These are phyloP conservation scores for Rhipidura dahli DNA, from an alignment of 2,113 vertebrate genomes.

Conservation along the genomic window DNA sequence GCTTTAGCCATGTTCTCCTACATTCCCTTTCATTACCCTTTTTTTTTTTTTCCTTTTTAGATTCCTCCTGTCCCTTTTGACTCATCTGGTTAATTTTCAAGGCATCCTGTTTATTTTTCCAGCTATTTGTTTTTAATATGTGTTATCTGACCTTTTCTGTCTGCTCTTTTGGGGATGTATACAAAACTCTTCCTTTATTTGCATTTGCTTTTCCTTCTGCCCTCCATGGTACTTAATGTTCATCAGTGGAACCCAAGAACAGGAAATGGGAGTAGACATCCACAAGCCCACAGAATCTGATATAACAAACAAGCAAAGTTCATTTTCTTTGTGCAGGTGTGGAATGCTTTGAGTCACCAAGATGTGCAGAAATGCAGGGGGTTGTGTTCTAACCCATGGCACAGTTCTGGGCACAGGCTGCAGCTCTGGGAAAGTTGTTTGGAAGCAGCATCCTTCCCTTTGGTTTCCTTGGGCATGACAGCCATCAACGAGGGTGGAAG, in stretches of 20 bases:
- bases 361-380: background rate
- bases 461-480: background rate
- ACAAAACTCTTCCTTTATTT: slow-evolving; percentile 35
- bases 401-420: background rate
- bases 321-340: background rate
- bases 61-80: background rate
- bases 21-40: background rate
- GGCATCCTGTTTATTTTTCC: slow-evolving; percentile 26
- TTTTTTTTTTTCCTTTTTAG: background rate
- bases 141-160: slow-evolving; percentile 30
- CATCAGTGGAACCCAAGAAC: background rate
- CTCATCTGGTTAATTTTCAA: slow-evolving; percentile 14
- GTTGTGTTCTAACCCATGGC: background rate
- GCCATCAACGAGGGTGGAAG: background rate
- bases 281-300: background rate
- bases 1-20: background rate
- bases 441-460: background rate
- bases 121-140: background rate
- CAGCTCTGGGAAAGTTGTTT: background rate
- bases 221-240: background rate
- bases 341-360: background rate
- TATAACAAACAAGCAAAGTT: background rate
- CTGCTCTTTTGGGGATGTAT: slow-evolving; percentile 13
- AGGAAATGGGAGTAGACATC: background rate
- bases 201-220: slow-evolving; percentile 14